These are phyloP conservation scores for Sylvilagus floridanus DNA, from an alignment of 2,797 vertebrate species.

Conservation along the genomic window DNA sequence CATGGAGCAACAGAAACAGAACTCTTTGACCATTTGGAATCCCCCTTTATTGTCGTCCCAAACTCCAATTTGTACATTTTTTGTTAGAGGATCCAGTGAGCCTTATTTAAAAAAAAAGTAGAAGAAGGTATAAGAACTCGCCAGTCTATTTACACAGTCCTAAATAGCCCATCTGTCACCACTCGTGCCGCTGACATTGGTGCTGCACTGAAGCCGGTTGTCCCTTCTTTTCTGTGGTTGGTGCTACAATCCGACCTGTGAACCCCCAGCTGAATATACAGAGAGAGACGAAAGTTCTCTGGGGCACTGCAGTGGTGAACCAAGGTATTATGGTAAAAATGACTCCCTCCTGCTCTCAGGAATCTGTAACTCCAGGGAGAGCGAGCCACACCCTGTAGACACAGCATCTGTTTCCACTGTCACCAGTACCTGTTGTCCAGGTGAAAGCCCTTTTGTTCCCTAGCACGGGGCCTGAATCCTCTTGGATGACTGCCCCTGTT, in stretches of 20 bases:
- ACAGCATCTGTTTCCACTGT: not conserved
- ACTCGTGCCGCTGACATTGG: not conserved
- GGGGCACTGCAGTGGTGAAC: not conserved
- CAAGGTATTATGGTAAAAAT: not conserved
- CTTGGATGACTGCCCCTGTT: constrained; percentile 7
- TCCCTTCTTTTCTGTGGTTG: not conserved
- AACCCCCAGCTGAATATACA: not conserved
- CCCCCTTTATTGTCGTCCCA: not conserved
- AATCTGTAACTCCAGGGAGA: not conserved
- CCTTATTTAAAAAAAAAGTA: not conserved
- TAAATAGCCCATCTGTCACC: not conserved
- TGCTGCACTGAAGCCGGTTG: not conserved
- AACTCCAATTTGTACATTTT: not conserved
- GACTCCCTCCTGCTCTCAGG: not conserved
- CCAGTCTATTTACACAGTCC: not conserved
- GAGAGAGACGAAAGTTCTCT: not conserved
- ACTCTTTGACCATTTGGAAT: not conserved
- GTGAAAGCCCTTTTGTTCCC: constrained; percentile 60
- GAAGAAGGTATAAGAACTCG: not conserved
- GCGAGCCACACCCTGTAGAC: not conserved
- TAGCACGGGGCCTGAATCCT: not conserved
- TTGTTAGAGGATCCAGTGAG: not conserved
- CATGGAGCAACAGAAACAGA: not conserved
- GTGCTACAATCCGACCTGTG: not conserved
- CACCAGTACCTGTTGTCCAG: not conserved